Evolutionary conservation across 1,140 invertebrate species (phyloP).

Genomic region (Centruroides sculpturatus): DNA sequence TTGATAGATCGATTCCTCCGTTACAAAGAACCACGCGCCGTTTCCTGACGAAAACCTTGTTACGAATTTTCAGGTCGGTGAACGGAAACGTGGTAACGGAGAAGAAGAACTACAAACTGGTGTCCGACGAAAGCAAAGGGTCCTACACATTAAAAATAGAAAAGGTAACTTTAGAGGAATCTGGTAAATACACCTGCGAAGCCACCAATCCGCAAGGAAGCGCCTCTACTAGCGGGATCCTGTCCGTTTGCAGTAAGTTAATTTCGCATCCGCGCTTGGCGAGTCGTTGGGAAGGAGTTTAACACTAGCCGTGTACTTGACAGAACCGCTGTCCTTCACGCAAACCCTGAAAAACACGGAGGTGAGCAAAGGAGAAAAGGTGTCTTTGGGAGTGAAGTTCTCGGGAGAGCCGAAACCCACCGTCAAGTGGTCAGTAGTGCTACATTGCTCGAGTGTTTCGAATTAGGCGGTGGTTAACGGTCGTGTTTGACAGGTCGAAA

Average conservation of each 20-base stretch:
- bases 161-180: constrained; percentile 37
- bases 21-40: no score
- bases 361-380: no score
- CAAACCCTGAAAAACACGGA: constrained; percentile 44
- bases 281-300: no score
- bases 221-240: constrained; percentile 44
- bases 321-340: constrained; percentile 47
- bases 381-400: constrained; percentile 40
- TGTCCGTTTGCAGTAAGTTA: constrained; percentile 23
- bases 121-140: constrained; percentile 45
- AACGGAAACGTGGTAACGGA: constrained; percentile 1
- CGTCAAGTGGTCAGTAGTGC: constrained; percentile 45
- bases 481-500: constrained; percentile 20
- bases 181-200: constrained; percentile 37
- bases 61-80: background rate
- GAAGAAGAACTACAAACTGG: constrained; percentile 37
- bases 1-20: background rate
- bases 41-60: no score
- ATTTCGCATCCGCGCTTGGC: no score
- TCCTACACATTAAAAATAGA: constrained; percentile 46
- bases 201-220: constrained; percentile 42
- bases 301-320: constrained; percentile 59
- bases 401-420: constrained; percentile 71
- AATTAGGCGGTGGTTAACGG: background rate
- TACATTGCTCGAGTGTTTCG: no score